phyloP scores from a whole-genome alignment of 1,140 invertebrate genomes.

The Nasonia vitripennis region DNA sequence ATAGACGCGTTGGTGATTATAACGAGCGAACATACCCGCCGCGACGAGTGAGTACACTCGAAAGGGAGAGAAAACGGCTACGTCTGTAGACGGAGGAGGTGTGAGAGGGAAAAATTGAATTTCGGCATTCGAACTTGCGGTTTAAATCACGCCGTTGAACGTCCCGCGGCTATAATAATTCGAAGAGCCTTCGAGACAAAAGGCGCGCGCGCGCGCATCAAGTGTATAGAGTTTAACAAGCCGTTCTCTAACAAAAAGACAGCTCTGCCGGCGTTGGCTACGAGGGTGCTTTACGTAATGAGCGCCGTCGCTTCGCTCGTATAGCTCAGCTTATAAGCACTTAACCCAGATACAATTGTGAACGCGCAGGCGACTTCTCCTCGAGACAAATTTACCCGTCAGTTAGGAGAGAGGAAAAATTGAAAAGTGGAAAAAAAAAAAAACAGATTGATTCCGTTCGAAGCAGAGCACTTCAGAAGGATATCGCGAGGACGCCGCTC shows the following conservation, averaged over 20 bases:
- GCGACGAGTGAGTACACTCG: background rate
- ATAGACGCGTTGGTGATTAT: background rate
- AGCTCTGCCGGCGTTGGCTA: background rate
- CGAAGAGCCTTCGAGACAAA: background rate
- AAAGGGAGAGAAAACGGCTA: background rate
- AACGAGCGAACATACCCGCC: background rate
- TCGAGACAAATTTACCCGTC: background rate
- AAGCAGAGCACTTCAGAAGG: too few species aligned
- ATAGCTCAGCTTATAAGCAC: slow-evolving; percentile 8
- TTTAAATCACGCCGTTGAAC: background rate
- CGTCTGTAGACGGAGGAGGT: background rate
- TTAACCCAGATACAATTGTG: slow-evolving; percentile 20
- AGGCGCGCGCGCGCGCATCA: background rate
- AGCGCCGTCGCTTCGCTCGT: background rate
- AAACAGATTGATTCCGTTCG: background rate
- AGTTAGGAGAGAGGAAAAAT: background rate
- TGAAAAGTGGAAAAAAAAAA: background rate
- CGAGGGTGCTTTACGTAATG: slow-evolving; percentile 30
- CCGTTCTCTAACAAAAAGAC: background rate
- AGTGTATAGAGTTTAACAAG: background rate
- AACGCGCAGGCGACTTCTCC: too few species aligned
- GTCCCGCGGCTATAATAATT: background rate
- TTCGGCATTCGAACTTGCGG: background rate
- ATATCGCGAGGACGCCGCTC: too few species aligned
- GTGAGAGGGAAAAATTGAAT: background rate